These are phyloP conservation scores for Limnodromus scolopaceus DNA, from an alignment of 2,797 vertebrate genomes.

Conservation along the genomic window DNA sequence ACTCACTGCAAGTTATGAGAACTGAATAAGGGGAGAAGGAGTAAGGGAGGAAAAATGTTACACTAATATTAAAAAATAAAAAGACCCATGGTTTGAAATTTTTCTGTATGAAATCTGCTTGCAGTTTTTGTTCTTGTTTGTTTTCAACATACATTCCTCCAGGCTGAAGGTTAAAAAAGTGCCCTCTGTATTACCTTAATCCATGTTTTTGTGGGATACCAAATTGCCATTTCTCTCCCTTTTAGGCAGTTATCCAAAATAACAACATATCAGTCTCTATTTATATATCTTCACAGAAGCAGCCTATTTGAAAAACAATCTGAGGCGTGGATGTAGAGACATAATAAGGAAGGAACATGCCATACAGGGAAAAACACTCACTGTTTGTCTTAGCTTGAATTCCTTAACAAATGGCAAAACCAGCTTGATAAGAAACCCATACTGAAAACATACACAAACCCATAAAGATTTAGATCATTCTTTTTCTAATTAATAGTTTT, in stretches of 20 bases:
- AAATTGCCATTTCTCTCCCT: background rate
- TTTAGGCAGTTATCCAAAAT: background rate
- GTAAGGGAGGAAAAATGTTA: background rate
- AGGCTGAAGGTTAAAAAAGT: background rate
- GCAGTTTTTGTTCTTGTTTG: background rate
- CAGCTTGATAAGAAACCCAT: background rate
- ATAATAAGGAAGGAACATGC: background rate
- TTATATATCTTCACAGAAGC: background rate
- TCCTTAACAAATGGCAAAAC: background rate
- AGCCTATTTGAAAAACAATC: background rate
- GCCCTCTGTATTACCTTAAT: background rate
- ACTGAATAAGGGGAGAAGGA: background rate
- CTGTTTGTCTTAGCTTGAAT: background rate
- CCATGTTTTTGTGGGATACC: background rate
- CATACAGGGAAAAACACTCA: fast-evolving
- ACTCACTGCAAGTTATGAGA: background rate
- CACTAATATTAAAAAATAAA: background rate
- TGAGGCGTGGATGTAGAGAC: background rate
- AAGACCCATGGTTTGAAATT: background rate
- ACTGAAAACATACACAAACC: background rate
- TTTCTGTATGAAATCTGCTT: background rate
- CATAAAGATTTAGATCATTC: background rate
- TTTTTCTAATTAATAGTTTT: background rate
- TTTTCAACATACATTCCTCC: background rate
- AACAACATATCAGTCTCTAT: background rate